These are phyloP conservation scores for Darevskia mixta DNA, from an alignment of 2,797 vertebrate species.

Conservation along the genomic window DNA sequence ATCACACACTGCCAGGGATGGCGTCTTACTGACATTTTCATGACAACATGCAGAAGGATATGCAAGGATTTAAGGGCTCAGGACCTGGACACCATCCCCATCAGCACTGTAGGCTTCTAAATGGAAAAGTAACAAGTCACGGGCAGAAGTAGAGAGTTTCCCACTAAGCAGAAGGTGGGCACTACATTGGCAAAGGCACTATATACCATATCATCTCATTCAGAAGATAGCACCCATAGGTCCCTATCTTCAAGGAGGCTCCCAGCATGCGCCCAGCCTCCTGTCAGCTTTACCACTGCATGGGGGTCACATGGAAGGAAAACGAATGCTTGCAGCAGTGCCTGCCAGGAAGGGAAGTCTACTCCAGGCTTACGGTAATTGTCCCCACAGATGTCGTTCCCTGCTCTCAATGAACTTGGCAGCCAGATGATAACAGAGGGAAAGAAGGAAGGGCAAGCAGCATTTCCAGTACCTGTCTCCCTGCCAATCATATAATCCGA, in stretches of 20 bases:
- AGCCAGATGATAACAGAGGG: not conserved
- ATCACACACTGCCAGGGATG: not conserved
- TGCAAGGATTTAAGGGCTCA: not conserved
- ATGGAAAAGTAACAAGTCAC: not conserved
- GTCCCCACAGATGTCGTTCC: not conserved
- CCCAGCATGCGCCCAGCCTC: not conserved
- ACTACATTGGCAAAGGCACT: not conserved
- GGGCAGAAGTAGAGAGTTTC: not conserved
- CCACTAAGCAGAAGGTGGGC: not conserved
- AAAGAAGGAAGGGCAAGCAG: not conserved
- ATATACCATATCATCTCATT: not conserved
- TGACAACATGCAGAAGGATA: not conserved
- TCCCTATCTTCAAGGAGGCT: not conserved
- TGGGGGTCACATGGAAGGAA: not conserved
- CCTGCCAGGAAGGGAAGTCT: not conserved
- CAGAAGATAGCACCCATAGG: not conserved
- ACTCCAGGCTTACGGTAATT: not conserved
- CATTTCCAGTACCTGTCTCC: not conserved
- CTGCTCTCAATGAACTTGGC: not conserved
- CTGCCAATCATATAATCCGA: not conserved
- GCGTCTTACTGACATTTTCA: no score
- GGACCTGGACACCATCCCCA: not conserved
- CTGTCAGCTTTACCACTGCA: not conserved
- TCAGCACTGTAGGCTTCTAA: not conserved
- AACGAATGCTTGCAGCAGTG: not conserved